Base-by-base conservation (phyloP, 1,140 invertebrate genomes). In the Lepidostoma basale region DNA sequence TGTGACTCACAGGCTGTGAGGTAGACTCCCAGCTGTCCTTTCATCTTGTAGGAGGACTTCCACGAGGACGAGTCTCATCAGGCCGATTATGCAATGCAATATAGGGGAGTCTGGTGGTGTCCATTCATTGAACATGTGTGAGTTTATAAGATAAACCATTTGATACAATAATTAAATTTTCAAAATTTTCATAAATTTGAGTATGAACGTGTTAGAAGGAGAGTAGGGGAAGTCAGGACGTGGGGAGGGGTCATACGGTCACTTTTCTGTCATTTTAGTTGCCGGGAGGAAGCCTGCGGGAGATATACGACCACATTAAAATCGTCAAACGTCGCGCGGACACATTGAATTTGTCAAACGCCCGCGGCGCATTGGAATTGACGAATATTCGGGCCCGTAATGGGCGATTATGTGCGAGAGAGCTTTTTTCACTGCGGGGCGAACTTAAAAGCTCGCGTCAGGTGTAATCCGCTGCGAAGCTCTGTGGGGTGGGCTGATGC, bases 261-360 rank as follows among this genome's bases (percentile, higher is more conserved):
- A 56, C 52, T 56, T 56, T 56, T 56, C 52, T 22, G 52, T 56
- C 52, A 56, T 56, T 56, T 56, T 36, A 33, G 18, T 49, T 23
- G 25, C 25, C 22, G 56, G 40, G 56, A 59, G 40, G 42, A 30
- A 14, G 58, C 58, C 58, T 45, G 58, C 36, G 12, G 23, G 44
- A 62, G 59, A 62, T 62, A 62, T 62, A 62, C 47, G 42, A 26
- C 25, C 59, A 47, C 59, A 62, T 62, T 62, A 62, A 62, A 62
- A 62, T 45, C 40, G 42, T 45, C 59, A 62, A 62, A 62, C 47
- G 40, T 45, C 44, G 22, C 59, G 9, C 44, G 9, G 52, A 28
- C 52, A 33, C 30, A 56, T 56, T 56, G 14, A 56, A 56, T 56
- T 56, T 56, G 52, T 56, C 52, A 56, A 22, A 20, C 6, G 30